Evolutionary conservation across 2,888 invertebrate genomes (phyloP), one percentile per base, ranked within the genome.

Genomic region (Caenorhabditis drosophilae): DNA sequence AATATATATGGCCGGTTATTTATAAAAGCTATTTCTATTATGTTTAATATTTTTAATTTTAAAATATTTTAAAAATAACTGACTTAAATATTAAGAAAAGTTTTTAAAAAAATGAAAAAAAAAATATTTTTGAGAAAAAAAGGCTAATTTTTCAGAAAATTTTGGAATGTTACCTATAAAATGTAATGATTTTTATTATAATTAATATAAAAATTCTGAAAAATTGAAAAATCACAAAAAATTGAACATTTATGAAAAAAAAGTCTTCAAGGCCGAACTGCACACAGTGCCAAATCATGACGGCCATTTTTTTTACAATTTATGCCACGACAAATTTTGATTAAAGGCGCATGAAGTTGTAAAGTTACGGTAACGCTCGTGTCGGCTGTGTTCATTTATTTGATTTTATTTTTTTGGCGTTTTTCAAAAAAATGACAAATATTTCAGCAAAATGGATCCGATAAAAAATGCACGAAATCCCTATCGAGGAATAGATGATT

Each of bases 401-500:
- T 23, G 22, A 12, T 45, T 27, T 27, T 23, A n/a, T 27, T 51
- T 51, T 51, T 51, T n/a, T 20, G 15, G 12, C 9, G 16, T 36
- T 42, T 23, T 31, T 47, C 23, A 18, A 23, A 4, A 23, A 16
- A 18, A 16, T 3, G 16, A 31, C 18, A 27, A 2, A 4, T 23
- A 45, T 4, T 18, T n/a, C 12, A 25, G n/a, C n/a, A 42, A 42
- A 7, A 23, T 22, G 22, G 11, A 42, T 22, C 3, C 7, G 38
- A 4, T 38, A 38, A 6, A 16, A 16, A 18, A 38, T 18, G 9
- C 12, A 44, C 67, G 75, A 11, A 75, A 75, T 50, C 75, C 75
- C 2, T 59, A 71, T 40, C 58, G 56, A 12, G 64, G 68, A 34
- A 46, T 73, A 35, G 75, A 75, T 44, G 75, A 75, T 57, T 64